Percentiles rank a stretch among this genome's conserved stretches.
Conservation (phyloP, 2,888 invertebrate species). For the Epirrhoe tristata region DNA sequence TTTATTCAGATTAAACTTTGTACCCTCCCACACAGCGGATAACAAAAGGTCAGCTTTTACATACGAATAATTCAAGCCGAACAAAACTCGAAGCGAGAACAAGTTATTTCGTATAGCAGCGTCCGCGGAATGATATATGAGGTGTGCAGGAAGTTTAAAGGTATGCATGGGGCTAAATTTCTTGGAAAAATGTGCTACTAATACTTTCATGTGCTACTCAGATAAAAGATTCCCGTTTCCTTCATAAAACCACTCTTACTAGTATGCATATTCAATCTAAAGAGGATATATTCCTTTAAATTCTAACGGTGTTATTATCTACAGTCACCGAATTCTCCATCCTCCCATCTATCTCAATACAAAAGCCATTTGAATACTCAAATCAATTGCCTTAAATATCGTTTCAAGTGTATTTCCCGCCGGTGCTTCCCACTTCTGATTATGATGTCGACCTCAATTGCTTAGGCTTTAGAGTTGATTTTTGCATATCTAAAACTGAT, state of each 20-base stretch:
- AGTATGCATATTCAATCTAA: neutral
- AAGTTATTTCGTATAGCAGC: constrained; percentile 38
- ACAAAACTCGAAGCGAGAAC: constrained; percentile 25
- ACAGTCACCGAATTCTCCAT: constrained; percentile 46
- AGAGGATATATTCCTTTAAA: neutral
- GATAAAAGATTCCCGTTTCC: neutral
- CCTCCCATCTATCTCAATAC: constrained; percentile 55
- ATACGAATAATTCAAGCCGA: constrained; percentile 31
- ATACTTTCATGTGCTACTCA: neutral
- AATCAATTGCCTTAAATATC: constrained; percentile 58
- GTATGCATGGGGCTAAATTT: constrained; percentile 38
- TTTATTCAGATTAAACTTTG: constrained; percentile 21
- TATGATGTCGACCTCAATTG: constrained; percentile 38
- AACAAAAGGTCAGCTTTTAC: constrained; percentile 30
- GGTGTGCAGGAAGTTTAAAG: constrained; percentile 34
- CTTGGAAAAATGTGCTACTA: constrained; percentile 26
- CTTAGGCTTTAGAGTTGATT: constrained; percentile 34
- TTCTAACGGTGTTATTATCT: constrained; percentile 34
- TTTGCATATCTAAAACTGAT: constrained; percentile 30
- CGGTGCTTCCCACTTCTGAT: constrained; percentile 27
- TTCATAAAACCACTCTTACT: neutral
- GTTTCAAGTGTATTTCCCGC: constrained; percentile 46
- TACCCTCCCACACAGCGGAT: constrained; percentile 25
- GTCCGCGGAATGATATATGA: constrained; percentile 37
- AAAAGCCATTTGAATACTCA: constrained; percentile 58